Conservation (phyloP, 2,113 vertebrate genomes). For the Nothobranchius furzeri region DNA sequence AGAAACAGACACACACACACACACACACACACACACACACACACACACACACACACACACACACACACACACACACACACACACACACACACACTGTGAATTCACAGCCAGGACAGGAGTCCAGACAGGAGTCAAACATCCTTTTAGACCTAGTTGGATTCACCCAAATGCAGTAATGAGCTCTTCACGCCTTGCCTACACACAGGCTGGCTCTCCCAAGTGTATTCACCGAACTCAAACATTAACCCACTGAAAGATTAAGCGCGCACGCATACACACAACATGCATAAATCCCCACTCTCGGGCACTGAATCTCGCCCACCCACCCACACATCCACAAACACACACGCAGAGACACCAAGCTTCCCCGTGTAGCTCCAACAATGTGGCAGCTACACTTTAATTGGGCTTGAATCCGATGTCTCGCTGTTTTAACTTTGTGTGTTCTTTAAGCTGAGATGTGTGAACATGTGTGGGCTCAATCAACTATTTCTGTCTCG, state of each 20-base stretch:
- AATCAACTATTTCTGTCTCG: slow-evolving; percentile 15
- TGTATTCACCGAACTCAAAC: slow-evolving; percentile 56
- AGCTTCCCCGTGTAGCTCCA: slow-evolving; percentile 42
- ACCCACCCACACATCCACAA: slow-evolving; percentile 5
- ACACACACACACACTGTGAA: slow-evolving; percentile 18
- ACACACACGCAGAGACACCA: slow-evolving; percentile 4
- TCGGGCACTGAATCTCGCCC: slow-evolving; percentile 12
- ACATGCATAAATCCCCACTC: slow-evolving; percentile 12
- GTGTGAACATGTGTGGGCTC: slow-evolving; percentile 13
- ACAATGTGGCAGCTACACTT: slow-evolving; percentile 48
- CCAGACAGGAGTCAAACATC: slow-evolving; percentile 58
- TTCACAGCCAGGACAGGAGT: slow-evolving; percentile 40
- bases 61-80: neutral
- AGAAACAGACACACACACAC: neutral
- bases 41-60: neutral
- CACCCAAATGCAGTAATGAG: slow-evolving; percentile 69
- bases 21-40: slow-evolving; percentile 1
- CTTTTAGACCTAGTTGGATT: slow-evolving; percentile 57
- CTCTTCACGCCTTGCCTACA: slow-evolving; percentile 58
- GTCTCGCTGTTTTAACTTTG: slow-evolving; percentile 2
- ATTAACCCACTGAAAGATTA: slow-evolving; percentile 65
- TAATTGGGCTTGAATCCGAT: slow-evolving; percentile 53
- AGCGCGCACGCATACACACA: slow-evolving; percentile 8
- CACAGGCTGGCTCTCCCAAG: slow-evolving; percentile 50
- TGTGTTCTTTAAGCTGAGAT: slow-evolving; percentile 2